Conservation (phyloP, 2,888 invertebrate species). For the Octonoba sinensis region DNA sequence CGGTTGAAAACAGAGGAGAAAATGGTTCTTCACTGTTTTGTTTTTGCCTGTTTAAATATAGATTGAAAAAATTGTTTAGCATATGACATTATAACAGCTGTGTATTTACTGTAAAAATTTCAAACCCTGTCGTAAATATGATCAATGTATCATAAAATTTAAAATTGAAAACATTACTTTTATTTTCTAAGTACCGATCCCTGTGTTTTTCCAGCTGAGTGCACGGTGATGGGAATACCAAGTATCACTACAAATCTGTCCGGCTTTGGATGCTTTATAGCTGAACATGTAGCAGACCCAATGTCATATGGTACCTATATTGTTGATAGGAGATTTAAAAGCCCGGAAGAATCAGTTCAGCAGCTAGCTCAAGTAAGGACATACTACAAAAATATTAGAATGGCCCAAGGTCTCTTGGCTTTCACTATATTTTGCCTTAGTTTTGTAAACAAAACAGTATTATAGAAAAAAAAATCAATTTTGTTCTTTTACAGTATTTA, state of each 20-base stretch:
- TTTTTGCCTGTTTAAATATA: no score
- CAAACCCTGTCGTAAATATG: no score
- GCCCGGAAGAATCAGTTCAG: slow-evolving; percentile 89
- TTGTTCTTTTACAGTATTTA: slow-evolving; percentile 78
- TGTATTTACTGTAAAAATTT: no score
- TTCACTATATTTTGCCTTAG: background rate
- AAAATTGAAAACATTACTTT: background rate
- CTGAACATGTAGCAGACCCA: slow-evolving; percentile 96
- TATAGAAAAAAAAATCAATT: background rate
- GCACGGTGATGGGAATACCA: slow-evolving; percentile 99
- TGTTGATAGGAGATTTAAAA: slow-evolving; percentile 91
- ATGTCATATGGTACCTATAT: slow-evolving; percentile 99
- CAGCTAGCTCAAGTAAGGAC: slow-evolving; percentile 79
- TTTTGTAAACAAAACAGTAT: background rate
- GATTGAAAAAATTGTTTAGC: no score
- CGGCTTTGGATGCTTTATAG: slow-evolving; percentile 98
- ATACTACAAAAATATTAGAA: background rate
- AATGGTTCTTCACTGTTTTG: no score
- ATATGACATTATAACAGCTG: no score
- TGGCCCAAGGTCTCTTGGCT: background rate
- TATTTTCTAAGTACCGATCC: background rate
- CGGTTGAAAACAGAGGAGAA: no score
- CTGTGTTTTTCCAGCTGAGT: slow-evolving; percentile 80
- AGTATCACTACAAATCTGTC: slow-evolving; percentile 97
- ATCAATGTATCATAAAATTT: no score